Percentiles rank a stretch among this genome's conserved stretches.
phyloP scores from a whole-genome alignment of 92 coral and sea anemone species.

The Muricea muricata region DNA sequence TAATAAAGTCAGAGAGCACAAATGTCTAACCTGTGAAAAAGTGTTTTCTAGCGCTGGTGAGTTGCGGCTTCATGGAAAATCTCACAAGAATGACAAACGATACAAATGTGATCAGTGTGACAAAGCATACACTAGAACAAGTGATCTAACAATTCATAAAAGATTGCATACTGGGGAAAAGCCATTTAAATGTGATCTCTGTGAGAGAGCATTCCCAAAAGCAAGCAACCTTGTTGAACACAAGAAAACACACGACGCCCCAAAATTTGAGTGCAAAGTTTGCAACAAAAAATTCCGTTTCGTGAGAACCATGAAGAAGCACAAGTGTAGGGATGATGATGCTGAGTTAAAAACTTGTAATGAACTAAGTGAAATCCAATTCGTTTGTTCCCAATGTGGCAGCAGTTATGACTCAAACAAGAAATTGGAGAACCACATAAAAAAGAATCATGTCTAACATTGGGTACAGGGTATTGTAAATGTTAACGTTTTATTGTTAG shows the following conservation, averaged over 20 bases:
- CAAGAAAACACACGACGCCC: not conserved
- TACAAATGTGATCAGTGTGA: slow-evolving; percentile 25
- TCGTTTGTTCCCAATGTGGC: slow-evolving; percentile 21
- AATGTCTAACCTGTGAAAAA: slow-evolving; percentile 1
- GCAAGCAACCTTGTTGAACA: not conserved
- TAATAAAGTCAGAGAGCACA: not conserved
- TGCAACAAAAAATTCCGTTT: slow-evolving; percentile 4
- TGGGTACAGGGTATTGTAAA: not conserved
- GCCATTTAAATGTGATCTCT: slow-evolving; percentile 18
- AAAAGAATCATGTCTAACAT: not conserved
- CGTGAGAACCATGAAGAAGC: not conserved
- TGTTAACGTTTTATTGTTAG: not conserved
- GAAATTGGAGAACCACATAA: slow-evolving; percentile 6
- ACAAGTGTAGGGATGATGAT: not conserved
- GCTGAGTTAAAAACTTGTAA: not conserved
- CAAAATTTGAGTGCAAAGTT: slow-evolving; percentile 17
- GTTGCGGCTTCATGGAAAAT: not conserved
- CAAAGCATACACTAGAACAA: slow-evolving; percentile 13
- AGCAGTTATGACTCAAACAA: slow-evolving; percentile 10
- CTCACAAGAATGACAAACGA: not conserved
- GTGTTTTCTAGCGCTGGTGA: not conserved
- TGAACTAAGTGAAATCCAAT: not conserved
- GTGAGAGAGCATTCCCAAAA: slow-evolving; percentile 3
- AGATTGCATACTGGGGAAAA: slow-evolving; percentile 14
- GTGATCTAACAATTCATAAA: not conserved